Percentiles rank a stretch among this genome's conserved stretches.
Conservation (phyloP, 2,888 invertebrate species). For the Apocheima hispidaria region DNA sequence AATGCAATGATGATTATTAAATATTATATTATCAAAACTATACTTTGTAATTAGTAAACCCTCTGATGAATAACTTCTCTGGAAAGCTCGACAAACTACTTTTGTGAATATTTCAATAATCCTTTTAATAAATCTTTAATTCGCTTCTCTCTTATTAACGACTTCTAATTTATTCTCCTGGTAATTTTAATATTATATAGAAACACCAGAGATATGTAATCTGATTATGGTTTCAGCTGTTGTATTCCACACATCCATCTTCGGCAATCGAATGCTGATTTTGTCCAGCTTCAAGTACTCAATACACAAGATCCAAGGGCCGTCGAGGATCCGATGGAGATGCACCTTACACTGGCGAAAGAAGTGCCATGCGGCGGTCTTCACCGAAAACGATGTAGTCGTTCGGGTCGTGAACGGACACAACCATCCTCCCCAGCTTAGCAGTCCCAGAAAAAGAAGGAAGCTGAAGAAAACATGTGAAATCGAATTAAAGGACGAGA, state of each 20-base stretch:
- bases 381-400: conserved; percentile 4
- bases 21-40: no score
- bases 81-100: no score
- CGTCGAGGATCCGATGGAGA: conserved; percentile 13
- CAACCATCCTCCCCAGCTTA: conserved; percentile 23
- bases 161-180: no score
- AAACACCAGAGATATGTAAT: background rate
- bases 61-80: no score
- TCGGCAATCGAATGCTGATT: conserved; percentile 23
- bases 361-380: conserved; percentile 14
- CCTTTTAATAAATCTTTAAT: no score
- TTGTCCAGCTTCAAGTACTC: conserved; percentile 20
- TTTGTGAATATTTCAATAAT: no score
- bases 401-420: conserved; percentile 14
- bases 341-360: conserved; percentile 8
- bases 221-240: background rate
- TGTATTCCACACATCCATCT: background rate
- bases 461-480: background rate
- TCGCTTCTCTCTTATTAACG: no score
- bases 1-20: no score
- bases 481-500: background rate
- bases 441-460: background rate
- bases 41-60: no score
- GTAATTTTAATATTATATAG: background rate
- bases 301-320: conserved; percentile 8